Evolutionary conservation across 1,140 invertebrate species (phyloP), one percentile per base, ranked within the genome.

Genomic region (Pseudomyrmex pallidus): DNA sequence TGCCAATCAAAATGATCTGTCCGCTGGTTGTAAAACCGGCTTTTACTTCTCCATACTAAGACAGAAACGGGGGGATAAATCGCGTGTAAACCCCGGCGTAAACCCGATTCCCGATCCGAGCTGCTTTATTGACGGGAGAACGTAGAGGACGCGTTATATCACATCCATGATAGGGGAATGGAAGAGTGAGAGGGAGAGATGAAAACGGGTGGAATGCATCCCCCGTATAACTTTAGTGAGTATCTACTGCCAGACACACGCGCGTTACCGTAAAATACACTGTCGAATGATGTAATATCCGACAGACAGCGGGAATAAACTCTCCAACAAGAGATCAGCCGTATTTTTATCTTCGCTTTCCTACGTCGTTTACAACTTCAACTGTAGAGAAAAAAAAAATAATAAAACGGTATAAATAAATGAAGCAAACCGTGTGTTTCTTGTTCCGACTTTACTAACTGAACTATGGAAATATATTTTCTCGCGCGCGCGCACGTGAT

Each of bases 51-150:
- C 17, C 13, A 59, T 7, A 59, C 46, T 20, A 59, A 59, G 46
- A 78, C 20, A 25, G 59, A 22, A 13, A 22, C 46, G 20, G 20
- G 3, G 44, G 56, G 44, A 8, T 20, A 25, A 68, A 78, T 67
- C 20, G 17, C 20, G 35, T 52, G n/a, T 59, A 50, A 59, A 72
- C 54, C 5, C 20, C n/a, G 54, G 22, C 15, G 61, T 70, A 44
- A 78, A 70, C 52, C 72, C 46, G 20, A 70, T 72, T 70, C 22
- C 44, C 76, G 46, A 72, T 48, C 52, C 44, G 35, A 59, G 20
- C 35, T 59, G 66, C 44, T 80, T 80, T 72, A 80, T 80, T 70
- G 76, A 72, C 66, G 67, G 44, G 35, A 35, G 35, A 59, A 80
- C 46, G 54, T 66, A 61, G 4, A 35, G 61, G 44, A 61, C 50